These are phyloP conservation scores for Phytoseiulus persimilis DNA, from an alignment of 2,888 invertebrate species.

Conservation along the genomic window DNA sequence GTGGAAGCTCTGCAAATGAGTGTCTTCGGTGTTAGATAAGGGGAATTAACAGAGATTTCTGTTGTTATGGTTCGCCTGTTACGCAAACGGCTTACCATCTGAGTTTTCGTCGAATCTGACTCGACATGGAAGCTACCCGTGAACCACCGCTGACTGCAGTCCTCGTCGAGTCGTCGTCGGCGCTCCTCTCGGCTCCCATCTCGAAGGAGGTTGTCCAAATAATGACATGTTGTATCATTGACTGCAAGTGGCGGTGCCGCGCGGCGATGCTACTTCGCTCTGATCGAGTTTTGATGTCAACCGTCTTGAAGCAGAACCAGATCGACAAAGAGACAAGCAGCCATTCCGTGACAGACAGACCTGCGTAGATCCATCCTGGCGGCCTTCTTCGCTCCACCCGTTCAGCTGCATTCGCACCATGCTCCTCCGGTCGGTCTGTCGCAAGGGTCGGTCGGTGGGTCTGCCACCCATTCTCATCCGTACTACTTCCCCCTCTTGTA, in stretches of 20 bases:
- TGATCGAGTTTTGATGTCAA: slow-evolving; percentile 39
- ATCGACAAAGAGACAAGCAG: neutral
- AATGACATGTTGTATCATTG: slow-evolving; percentile 38
- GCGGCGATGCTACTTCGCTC: neutral
- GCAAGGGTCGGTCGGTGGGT: neutral
- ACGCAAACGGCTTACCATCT: neutral
- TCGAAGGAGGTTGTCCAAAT: neutral
- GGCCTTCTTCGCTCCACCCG: neutral
- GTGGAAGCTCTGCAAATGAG: neutral
- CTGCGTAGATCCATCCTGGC: neutral
- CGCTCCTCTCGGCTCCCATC: neutral
- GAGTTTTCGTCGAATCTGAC: neutral
- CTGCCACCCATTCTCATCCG: neutral
- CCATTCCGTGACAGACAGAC: neutral
- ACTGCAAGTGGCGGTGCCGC: neutral
- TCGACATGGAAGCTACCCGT: too few species aligned
- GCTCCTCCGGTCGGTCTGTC: neutral
- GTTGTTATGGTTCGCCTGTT: neutral
- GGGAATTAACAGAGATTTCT: neutral
- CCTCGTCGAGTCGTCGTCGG: neutral
- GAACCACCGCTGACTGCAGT: neutral
- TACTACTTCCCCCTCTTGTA: neutral
- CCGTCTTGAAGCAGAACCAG: neutral
- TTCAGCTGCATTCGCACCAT: neutral
- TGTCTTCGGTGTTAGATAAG: neutral